Evolutionary conservation across 1,140 invertebrate genomes (phyloP).

Genomic region (Micrasema longulum): DNA sequence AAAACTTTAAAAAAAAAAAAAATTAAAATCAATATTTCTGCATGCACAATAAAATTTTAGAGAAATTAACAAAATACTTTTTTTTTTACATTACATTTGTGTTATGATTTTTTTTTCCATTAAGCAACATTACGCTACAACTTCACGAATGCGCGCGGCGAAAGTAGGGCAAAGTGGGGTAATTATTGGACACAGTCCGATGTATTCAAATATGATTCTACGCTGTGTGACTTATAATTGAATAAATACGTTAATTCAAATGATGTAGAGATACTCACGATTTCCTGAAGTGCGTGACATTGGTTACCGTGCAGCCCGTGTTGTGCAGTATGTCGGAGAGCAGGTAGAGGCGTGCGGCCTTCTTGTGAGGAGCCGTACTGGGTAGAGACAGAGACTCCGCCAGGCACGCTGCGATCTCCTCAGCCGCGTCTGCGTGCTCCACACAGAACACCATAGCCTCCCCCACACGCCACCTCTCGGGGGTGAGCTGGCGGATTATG

Average conservation of each 20-base stretch:
- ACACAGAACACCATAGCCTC: slow-evolving; percentile 99
- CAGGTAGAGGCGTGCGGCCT: slow-evolving; percentile 94
- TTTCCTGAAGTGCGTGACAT: slow-evolving; percentile 96
- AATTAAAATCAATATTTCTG: too few species aligned
- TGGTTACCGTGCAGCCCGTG: slow-evolving; percentile 94
- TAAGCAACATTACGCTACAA: too few species aligned
- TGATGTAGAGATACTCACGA: slow-evolving; percentile 70
- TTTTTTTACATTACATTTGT: too few species aligned
- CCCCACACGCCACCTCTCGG: slow-evolving; percentile 87
- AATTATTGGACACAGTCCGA: too few species aligned
- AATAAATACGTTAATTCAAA: neutral
- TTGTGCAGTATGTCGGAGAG: slow-evolving; percentile 98
- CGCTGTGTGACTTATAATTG: too few species aligned
- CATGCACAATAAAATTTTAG: too few species aligned
- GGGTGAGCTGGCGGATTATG: slow-evolving; percentile 87
- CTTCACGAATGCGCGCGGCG: too few species aligned
- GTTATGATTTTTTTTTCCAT: too few species aligned
- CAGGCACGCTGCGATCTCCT: slow-evolving; percentile 95
- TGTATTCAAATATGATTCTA: too few species aligned
- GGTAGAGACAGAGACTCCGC: slow-evolving; percentile 84
- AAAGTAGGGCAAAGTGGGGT: too few species aligned
- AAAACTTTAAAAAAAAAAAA: too few species aligned
- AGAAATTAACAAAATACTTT: too few species aligned
- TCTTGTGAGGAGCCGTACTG: slow-evolving; percentile 87
- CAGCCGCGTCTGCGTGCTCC: slow-evolving; percentile 96